These are phyloP conservation scores for Adelognathus sp. DNA, from an alignment of 2,888 invertebrate genomes.

Conservation along the genomic window DNA sequence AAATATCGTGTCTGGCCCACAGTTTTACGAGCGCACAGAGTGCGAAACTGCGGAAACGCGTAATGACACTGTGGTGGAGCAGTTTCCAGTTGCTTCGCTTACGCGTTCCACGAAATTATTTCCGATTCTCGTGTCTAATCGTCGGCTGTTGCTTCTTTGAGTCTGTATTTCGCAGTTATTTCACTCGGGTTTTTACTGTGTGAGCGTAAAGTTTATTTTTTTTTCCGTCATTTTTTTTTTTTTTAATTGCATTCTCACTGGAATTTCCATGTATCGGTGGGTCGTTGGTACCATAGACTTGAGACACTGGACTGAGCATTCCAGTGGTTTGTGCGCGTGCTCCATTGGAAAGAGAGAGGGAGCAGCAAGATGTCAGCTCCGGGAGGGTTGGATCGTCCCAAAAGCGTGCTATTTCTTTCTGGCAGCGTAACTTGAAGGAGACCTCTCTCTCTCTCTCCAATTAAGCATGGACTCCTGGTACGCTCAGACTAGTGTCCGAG, in stretches of 20 bases:
- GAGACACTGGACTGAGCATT: too few species aligned
- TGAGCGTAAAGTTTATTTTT: not conserved
- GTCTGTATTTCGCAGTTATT: conserved; percentile 3
- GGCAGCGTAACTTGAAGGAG: too few species aligned
- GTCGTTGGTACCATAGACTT: not conserved
- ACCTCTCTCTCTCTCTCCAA: too few species aligned
- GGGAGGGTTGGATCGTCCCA: too few species aligned
- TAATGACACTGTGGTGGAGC: not conserved
- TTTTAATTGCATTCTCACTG: not conserved
- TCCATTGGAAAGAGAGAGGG: too few species aligned
- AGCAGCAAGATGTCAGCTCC: too few species aligned
- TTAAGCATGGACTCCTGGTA: too few species aligned
- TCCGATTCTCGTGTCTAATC: not conserved
- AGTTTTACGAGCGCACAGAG: conserved; percentile 35
- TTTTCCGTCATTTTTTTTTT: not conserved
- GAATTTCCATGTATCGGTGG: not conserved
- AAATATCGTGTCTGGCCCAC: not conserved
- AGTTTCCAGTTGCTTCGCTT: not conserved
- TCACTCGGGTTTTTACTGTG: conserved; percentile 7
- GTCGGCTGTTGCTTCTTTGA: not conserved
- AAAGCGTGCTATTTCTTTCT: too few species aligned
- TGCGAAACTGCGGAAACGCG: conserved; percentile 9
- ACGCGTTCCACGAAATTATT: conserved; percentile 9
- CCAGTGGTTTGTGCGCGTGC: too few species aligned
- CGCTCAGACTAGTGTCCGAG: too few species aligned